Evolutionary conservation across 53 echinoderm and acorn worm species (phyloP), one percentile per base, ranked within the genome.

Genomic region (Apostichopus leukothele): DNA sequence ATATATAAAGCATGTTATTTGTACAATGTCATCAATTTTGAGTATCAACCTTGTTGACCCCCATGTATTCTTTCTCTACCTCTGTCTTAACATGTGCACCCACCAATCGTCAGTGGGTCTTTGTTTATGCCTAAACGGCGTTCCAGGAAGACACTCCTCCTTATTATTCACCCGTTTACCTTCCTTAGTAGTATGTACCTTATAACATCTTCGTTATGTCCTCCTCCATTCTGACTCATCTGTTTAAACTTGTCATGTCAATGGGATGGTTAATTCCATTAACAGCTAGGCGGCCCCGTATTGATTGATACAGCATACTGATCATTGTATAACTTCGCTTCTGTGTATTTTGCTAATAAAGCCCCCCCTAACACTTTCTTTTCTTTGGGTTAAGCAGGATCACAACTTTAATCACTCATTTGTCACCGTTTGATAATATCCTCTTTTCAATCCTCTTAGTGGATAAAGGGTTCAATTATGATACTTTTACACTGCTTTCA

Each of bases 291-390:
- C 13, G 52, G 53, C 59, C 81, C 4, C 59, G 9, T 16, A n/a
- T 81, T 81, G 81, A 81, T 81, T 81, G 59, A 81, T 81, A 52
- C n/a, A 16, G 55, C 81, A 81, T 53, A 22, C 21, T n/a, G 55
- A n/a, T 5, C 59, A 54, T 21, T 22, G 54, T 51, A 81, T 81
- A 54, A 21, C 59, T 59, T 54, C 54, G 9, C 81, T 71, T 81
- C 51, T 81, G 81, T 18, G 54, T 81, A 53, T 81, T 81, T 81
- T 81, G 81, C 54, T 81, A 81, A 81, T 59, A 81, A 81, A 81
- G 55, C 10, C 55, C 55, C 6, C 71, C 20, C 63, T 16, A 19
- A 55, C 54, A 81, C 54, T 18, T 16, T 13, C 20, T 63, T 16
- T 51, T 51, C 57, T 57, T 81, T 25, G 12, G 53, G 81, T n/a